Evolutionary conservation across 2,888 invertebrate genomes (phyloP).

Genomic region (Atrina japonica): DNA sequence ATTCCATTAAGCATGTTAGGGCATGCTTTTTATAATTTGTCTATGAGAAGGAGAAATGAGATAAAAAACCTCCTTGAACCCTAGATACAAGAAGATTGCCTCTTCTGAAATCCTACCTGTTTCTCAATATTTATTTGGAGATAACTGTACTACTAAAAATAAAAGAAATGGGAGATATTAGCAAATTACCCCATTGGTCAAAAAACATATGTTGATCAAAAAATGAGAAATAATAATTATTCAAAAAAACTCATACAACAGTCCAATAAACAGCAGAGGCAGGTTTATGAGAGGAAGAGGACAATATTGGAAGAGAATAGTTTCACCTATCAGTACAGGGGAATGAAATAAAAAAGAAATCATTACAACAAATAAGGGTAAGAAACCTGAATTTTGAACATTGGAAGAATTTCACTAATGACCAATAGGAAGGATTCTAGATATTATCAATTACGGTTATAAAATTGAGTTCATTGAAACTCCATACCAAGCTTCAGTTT

Average conservation of each 20-base stretch:
- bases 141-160: not conserved
- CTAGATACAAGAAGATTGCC: not conserved
- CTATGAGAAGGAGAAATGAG: constrained; percentile 6
- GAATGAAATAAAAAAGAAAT: not conserved
- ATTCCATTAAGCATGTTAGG: constrained; percentile 9
- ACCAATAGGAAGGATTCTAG: constrained; percentile 30
- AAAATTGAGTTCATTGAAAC: constrained; percentile 28
- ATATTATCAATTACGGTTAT: constrained; percentile 19
- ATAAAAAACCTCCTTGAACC: not conserved
- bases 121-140: not conserved
- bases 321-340: no score
- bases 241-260: no score
- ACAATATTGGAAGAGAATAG: no score
- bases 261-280: not conserved
- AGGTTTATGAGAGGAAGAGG: not conserved
- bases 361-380: not conserved
- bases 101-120: not conserved
- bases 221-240: no score
- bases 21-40: constrained; percentile 2
- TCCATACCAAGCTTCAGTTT: constrained; percentile 1
- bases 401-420: constrained; percentile 20
- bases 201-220: no score
- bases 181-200: not conserved
- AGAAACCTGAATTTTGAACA: not conserved
- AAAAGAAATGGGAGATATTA: no score